Evolutionary conservation across 2,888 invertebrate genomes (phyloP).

Genomic region (Dastarcus helophoroides): DNA sequence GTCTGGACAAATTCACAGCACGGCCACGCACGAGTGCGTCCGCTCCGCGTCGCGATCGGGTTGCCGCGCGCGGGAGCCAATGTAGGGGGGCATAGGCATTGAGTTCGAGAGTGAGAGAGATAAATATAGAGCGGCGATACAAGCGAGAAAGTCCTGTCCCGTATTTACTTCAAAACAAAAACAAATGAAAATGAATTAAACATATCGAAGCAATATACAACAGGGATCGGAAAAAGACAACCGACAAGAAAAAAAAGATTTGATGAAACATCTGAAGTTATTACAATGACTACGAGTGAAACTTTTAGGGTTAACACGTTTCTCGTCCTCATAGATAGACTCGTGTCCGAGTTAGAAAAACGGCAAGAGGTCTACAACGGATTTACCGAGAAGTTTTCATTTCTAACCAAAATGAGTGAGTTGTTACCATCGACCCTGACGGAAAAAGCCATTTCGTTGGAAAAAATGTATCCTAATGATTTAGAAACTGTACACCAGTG

Average conservation of each 20-base stretch:
- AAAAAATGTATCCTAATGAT: conserved; percentile 17
- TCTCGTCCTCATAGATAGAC: conserved; percentile 6
- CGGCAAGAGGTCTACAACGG: conserved; percentile 10
- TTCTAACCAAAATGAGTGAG: conserved; percentile 16
- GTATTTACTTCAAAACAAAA: conserved; percentile 7
- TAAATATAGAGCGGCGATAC: conserved; percentile 5
- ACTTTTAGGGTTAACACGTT: conserved; percentile 3
- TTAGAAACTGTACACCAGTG: conserved; percentile 17
- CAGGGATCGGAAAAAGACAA: conserved; percentile 12
- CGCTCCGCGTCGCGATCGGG: conserved; percentile 4
- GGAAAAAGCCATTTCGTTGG: conserved; percentile 12
- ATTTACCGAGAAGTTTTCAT: conserved; percentile 5
- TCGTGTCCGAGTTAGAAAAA: conserved; percentile 9
- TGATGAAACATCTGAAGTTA: not conserved
- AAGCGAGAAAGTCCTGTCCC: conserved; percentile 3
- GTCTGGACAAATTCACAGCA: conserved; percentile 1
- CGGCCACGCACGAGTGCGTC: conserved; percentile 2
- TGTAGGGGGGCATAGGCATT: too few relatives aligned
- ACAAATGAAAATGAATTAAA: conserved; percentile 5
- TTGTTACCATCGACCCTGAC: conserved; percentile 11
- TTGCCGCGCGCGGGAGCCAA: conserved; percentile 3
- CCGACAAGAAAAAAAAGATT: conserved; percentile 8
- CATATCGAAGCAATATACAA: conserved; percentile 14
- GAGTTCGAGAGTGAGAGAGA: conserved; percentile 5
- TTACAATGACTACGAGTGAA: conserved; percentile 2